Base-by-base conservation (phyloP, 1,140 invertebrate species). In the Drosophila pallidifrons region DNA sequence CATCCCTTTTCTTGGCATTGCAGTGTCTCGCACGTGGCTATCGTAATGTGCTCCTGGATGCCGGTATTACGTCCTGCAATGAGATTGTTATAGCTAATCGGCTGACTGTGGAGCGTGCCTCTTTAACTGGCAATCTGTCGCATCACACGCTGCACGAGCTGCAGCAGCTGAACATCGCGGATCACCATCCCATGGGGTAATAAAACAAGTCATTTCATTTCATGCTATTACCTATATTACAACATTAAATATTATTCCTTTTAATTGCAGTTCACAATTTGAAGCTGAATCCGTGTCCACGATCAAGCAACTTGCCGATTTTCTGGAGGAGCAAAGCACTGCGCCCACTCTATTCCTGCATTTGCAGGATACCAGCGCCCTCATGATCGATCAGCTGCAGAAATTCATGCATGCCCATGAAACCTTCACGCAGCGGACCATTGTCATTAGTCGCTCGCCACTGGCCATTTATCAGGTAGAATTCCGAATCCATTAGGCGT, bases 131-230 rank as follows among this genome's bases (percentile, higher is more conserved):
- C 7, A 71, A 63, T 35, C 65, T 83, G 2, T 57, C 75, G 1
- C 72, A 80, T 25, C 77, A 85, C n/a, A 81, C 82, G 13, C 67
- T 92, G 13, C 77, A 70, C n/a, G 85, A 85, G 15, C 71, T 93
- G 8, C 79, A 85, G 35, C 82, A 92, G 57, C 59, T 92, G 4
- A 91, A 91, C 47, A 90, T 93, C 46, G 81, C 79, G 1, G 87
- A 91, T 52, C 77, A 85, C 13, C 92, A 93, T 89, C 92, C 92
- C 5, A 78, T 93, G 77, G 82, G 92, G 92, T 93, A 79, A 10
- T 1, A 7, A 11, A 0, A 43, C 11, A 13, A 58, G 60, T 58
- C 41, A 41, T 77, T 20, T 25, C 3, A 25, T 0, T 20, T 25
- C 3, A 25, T 0, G 20, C 20, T 4, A 25, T 25, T 3, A 25